Base-by-base conservation (phyloP, 1,140 invertebrate species). In the Plutomurus gul region DNA sequence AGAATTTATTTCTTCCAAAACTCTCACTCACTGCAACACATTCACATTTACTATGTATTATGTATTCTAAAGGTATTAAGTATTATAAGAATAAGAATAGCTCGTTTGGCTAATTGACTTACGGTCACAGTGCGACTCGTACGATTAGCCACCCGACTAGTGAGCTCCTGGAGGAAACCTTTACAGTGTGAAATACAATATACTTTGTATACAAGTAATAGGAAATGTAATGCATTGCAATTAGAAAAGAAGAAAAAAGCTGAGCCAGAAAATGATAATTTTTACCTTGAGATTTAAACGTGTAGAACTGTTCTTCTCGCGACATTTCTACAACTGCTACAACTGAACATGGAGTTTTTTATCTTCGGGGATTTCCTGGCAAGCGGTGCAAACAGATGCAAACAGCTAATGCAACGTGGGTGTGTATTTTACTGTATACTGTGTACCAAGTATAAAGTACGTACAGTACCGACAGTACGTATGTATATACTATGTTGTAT, bases 221-320 rank as follows among this genome's bases (percentile, higher is more conserved):
- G 56, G 18, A 33, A n/a, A 65, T 33, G 56, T 65, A 16, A n/a
- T 27, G 36, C 56, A 65, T n/a, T 43, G n/a, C 39, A 65, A 65
- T 65, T 65, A 65, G 25, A 33, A 33, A 65, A 65, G 25, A 33
- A 33, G 36, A 30, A 65, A 65, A 65, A 65, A 65, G 27, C 56
- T 65, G 56, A 65, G 56, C 56, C 56, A 65, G 56, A 65, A 65
- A 65, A 65, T 65, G 56, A 65, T 65, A 65, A 65, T 65, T 65
- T 65, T 65, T 65, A 65, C 56, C 56, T 65, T 65, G 56, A 65
- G 56, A 65, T 30, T 65, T 65, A 30, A 65, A 65, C 30, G 56
- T 33, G 56, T 33, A 65, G 56, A 65, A 27, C 43, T 20, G n/a
- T 30, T 65, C 56, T 65, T 65, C 56, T 33, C 25, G 56, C 56